phyloP scores from a whole-genome alignment of 2,797 vertebrate genomes.

The Melanotaenia nigrans region DNA sequence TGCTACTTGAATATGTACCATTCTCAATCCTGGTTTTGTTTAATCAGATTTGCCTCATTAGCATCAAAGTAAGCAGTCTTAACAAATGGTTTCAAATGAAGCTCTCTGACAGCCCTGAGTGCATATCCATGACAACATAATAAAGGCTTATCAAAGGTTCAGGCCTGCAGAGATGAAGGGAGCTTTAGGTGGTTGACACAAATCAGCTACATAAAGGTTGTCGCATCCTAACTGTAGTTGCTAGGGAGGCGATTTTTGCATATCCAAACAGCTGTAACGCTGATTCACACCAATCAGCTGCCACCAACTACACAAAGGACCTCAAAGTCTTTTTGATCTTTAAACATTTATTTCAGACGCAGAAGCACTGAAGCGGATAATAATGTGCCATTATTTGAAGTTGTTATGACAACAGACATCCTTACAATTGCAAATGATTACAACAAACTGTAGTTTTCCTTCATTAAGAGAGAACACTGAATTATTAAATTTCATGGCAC shows the following conservation, averaged over 20 bases:
- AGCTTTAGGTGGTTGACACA: slow-evolving; percentile 24
- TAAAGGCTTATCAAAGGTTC: slow-evolving; percentile 35
- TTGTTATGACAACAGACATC: slow-evolving; percentile 28
- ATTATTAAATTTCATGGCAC: slow-evolving; percentile 41
- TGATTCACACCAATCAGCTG: slow-evolving; percentile 33
- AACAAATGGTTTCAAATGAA: slow-evolving; percentile 32
- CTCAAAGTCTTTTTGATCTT: slow-evolving; percentile 19
- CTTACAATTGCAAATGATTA: slow-evolving; percentile 34
- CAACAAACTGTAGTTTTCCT: slow-evolving; percentile 40
- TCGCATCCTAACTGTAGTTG: slow-evolving; percentile 15
- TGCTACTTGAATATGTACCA: not conserved
- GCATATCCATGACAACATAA: slow-evolving; percentile 49
- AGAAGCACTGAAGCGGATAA: not conserved
- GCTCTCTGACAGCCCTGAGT: slow-evolving; percentile 22
- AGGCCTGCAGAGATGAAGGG: slow-evolving; percentile 8
- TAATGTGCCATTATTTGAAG: slow-evolving; percentile 29
- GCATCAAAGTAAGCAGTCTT: slow-evolving; percentile 7
- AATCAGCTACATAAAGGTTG: slow-evolving; percentile 13
- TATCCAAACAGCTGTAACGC: slow-evolving; percentile 21
- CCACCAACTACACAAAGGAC: slow-evolving; percentile 16
- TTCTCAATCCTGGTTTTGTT: slow-evolving; percentile 7
- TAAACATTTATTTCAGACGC: slow-evolving; percentile 26
- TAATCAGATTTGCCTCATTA: slow-evolving; percentile 38
- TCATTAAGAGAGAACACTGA: slow-evolving; percentile 10
- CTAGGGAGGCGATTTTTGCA: slow-evolving; percentile 24